Percentiles rank a stretch among this genome's conserved stretches.
Evolutionary conservation across 2,113 vertebrate genomes (phyloP).

Genomic region (Pseudopipra pipra): DNA sequence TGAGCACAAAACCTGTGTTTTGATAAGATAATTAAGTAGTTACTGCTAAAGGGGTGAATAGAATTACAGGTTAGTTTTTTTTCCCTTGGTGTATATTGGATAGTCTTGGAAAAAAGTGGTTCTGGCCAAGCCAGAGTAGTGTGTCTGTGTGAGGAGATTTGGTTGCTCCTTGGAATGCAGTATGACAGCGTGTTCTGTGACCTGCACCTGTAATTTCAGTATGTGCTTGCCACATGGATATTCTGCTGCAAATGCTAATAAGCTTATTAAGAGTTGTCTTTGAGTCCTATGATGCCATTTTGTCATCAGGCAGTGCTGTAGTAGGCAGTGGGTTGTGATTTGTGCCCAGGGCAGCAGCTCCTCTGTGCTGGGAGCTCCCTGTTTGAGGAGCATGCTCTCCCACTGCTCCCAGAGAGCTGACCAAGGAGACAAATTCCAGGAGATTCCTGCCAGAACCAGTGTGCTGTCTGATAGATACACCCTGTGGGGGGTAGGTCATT

Average conservation of each 20-base stretch:
- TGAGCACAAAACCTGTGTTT: background rate
- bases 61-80: background rate
- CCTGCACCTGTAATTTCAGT: background rate
- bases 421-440: background rate
- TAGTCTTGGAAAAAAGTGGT: background rate
- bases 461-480: background rate
- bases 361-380: background rate
- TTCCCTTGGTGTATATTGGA: background rate
- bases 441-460: background rate
- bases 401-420: background rate
- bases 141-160: background rate
- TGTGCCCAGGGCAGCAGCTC: background rate
- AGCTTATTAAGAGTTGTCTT: background rate
- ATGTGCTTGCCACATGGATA: background rate
- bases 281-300: background rate
- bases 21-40: background rate
- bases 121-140: background rate
- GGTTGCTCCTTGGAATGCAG: background rate
- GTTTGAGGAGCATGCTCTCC: background rate
- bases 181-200: background rate
- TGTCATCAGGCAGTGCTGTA: background rate
- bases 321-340: background rate
- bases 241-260: background rate
- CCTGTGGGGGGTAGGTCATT: accelerated
- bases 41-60: background rate